Percentiles rank a stretch among this genome's conserved stretches.
These are phyloP conservation scores for Poeciliopsis paucimaculata DNA, from an alignment of 2,797 vertebrate genomes.

Conservation along the genomic window DNA sequence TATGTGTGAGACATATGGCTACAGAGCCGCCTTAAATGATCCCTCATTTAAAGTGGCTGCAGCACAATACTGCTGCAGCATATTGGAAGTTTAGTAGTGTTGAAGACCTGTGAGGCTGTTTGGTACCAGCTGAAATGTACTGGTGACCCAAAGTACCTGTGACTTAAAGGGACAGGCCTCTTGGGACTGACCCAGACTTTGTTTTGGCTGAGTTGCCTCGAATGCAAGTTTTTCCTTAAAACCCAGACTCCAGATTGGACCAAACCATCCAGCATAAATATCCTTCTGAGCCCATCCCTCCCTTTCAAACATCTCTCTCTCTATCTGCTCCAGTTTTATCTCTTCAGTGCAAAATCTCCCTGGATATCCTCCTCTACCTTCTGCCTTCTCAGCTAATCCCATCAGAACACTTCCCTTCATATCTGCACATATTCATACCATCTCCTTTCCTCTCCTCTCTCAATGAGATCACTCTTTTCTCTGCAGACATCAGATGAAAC, in stretches of 20 bases:
- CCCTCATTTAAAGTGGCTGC: too few relatives aligned
- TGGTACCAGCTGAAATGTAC: constrained; percentile 53
- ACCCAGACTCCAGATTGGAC: constrained; percentile 57
- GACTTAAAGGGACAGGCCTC: constrained; percentile 65
- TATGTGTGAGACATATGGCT: background rate
- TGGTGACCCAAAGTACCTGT: constrained; percentile 58
- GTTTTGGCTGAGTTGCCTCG: constrained; percentile 71
- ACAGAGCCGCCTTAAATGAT: background rate
- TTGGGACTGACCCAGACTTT: constrained; percentile 72
- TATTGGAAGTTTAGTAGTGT: too few relatives aligned
- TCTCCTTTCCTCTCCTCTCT: constrained; percentile 20
- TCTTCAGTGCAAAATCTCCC: constrained; percentile 28
- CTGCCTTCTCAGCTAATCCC: constrained; percentile 24
- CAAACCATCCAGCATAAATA: constrained; percentile 68
- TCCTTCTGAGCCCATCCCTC: constrained; percentile 40
- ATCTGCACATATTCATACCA: constrained; percentile 14
- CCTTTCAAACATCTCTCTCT: constrained; percentile 7
- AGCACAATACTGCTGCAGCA: too few relatives aligned
- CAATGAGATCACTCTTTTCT: constrained; percentile 29
- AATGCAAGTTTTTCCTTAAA: constrained; percentile 70
- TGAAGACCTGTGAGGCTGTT: too few relatives aligned
- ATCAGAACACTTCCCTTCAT: constrained; percentile 29
- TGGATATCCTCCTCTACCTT: constrained; percentile 41
- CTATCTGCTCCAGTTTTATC: constrained; percentile 23
- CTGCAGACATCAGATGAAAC: constrained; percentile 53